Evolutionary conservation across 2,113 vertebrate species (phyloP).

Genomic region (Rousettus leschenaultii): DNA sequence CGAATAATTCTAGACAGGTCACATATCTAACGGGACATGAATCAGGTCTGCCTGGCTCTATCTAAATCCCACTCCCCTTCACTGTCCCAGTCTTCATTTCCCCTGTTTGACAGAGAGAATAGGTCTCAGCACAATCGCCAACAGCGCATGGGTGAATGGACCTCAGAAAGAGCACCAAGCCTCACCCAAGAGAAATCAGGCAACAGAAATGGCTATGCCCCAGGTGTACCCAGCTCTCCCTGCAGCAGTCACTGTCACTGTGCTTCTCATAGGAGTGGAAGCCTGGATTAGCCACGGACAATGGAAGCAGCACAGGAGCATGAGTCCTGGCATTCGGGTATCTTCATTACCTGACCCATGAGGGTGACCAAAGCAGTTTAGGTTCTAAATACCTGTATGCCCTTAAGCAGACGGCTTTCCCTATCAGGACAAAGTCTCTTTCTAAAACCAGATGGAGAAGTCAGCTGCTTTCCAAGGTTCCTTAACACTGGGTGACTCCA

Average conservation of each 20-base stretch:
- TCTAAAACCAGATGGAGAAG: neutral
- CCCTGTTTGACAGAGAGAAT: neutral
- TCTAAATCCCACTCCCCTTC: neutral
- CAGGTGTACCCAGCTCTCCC: neutral
- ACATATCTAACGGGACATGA: neutral
- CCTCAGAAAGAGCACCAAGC: neutral
- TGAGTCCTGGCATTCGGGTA: neutral
- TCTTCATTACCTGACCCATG: neutral
- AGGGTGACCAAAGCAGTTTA: neutral
- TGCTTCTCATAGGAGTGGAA: neutral
- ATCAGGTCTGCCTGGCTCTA: neutral
- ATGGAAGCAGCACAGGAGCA: too few species aligned
- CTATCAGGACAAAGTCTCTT: neutral
- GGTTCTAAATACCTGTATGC: neutral
- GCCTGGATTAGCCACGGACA: neutral
- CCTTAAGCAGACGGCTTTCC: neutral
- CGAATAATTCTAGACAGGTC: neutral
- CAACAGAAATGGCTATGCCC: neutral
- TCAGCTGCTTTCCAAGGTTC: neutral
- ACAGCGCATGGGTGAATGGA: rapidly evolving
- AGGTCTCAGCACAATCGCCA: rapidly evolving
- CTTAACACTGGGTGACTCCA: neutral
- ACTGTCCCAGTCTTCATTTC: neutral
- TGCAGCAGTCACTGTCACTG: neutral
- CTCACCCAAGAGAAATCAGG: neutral